Percentiles rank a stretch among this genome's conserved stretches.
Evolutionary conservation across 2,797 vertebrate genomes (phyloP).

Genomic region (Ctenopoma multispine): DNA sequence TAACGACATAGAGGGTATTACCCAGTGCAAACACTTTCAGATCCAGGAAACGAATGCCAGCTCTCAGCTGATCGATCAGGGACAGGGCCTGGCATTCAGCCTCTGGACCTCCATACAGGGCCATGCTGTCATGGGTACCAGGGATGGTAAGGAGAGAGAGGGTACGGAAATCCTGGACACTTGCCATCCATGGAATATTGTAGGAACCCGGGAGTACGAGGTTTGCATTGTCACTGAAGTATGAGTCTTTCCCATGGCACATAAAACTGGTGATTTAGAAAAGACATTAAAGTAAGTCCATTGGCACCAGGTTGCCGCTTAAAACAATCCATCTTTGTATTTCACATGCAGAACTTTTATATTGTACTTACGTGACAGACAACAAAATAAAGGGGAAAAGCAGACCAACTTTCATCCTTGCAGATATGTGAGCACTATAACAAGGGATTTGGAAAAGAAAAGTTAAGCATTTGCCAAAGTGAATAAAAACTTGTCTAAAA

Average conservation of each 20-base stretch:
- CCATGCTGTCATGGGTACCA: slow-evolving; percentile 70
- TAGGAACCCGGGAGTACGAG: slow-evolving; percentile 58
- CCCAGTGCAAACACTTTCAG: slow-evolving; percentile 61
- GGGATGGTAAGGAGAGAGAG: slow-evolving; percentile 69
- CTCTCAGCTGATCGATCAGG: slow-evolving; percentile 68
- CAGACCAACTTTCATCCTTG: slow-evolving; percentile 35
- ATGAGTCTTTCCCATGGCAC: slow-evolving; percentile 37
- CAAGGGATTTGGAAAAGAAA: background rate
- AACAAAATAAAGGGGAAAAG: slow-evolving; percentile 31
- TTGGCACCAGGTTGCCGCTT: background rate
- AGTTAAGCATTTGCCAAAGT: background rate
- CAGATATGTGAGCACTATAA: slow-evolving; percentile 11
- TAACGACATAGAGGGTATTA: slow-evolving; percentile 59
- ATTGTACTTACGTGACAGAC: slow-evolving; percentile 45
- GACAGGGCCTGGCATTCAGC: slow-evolving; percentile 61
- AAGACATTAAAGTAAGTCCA: background rate
- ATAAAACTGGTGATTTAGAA: slow-evolving; percentile 30
- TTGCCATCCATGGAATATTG: slow-evolving; percentile 67
- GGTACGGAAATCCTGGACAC: slow-evolving; percentile 44
- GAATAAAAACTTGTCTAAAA: background rate
- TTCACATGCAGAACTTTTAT: background rate
- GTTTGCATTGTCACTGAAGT: slow-evolving; percentile 57
- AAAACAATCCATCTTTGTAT: background rate
- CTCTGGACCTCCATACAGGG: slow-evolving; percentile 57
- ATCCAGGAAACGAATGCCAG: slow-evolving; percentile 76